A percentile compares a stretch with the other conserved stretches of the same genome.
These are phyloP conservation scores for Dryas iulia DNA, from an alignment of 1,140 invertebrate species.

Conservation along the genomic window DNA sequence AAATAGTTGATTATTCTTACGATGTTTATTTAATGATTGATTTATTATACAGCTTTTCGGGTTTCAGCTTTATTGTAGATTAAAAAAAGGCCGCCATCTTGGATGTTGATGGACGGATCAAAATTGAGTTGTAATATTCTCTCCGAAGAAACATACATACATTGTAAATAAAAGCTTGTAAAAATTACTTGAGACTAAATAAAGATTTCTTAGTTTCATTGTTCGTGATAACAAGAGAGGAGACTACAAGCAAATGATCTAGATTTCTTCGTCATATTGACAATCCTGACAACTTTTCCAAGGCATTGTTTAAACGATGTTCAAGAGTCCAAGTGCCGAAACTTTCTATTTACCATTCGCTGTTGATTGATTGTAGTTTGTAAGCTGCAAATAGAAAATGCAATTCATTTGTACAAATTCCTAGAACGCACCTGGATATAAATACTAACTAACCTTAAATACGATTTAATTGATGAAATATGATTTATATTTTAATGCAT, in stretches of 20 bases:
- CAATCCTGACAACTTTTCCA: constrained; percentile 23
- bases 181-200: constrained; percentile 36
- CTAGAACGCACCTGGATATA: background rate
- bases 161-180: background rate
- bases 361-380: constrained; percentile 36
- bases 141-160: no score
- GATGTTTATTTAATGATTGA: no score
- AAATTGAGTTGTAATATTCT: no score
- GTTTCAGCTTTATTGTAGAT: no score
- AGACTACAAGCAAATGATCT: constrained; percentile 33
- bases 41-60: no score
- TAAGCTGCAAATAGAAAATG: constrained; percentile 42
- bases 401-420: background rate
- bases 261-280: constrained; percentile 50
- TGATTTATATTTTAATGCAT: no score
- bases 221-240: constrained; percentile 41
- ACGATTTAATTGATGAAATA: no score
- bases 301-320: constrained; percentile 36
- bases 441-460: background rate
- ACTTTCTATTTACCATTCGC: constrained; percentile 39
- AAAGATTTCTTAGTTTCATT: constrained; percentile 39
- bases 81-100: no score
- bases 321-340: constrained; percentile 43
- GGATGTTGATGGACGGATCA: no score
- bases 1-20: no score